Percentiles rank a stretch among this genome's conserved stretches.
Conservation (phyloP, 2,888 invertebrate species). For the Bellardia pandia region DNA sequence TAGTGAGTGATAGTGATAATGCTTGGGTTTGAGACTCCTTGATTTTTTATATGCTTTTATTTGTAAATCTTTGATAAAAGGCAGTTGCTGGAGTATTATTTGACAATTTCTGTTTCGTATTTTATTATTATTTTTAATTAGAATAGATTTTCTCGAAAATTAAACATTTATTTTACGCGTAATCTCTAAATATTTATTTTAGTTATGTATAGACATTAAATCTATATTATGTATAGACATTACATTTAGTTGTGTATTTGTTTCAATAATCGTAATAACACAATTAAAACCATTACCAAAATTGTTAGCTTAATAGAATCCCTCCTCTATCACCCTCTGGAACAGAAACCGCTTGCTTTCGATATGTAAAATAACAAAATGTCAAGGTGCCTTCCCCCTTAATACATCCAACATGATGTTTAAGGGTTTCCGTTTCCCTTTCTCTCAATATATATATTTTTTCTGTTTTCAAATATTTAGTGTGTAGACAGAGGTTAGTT, state of each 20-base stretch:
- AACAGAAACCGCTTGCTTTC: background rate
- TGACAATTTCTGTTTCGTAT: background rate
- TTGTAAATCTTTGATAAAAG: conserved; percentile 26
- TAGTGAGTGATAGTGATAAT: conserved; percentile 47
- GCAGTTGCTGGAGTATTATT: conserved; percentile 46
- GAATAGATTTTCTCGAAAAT: conserved; percentile 36
- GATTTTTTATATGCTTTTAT: background rate
- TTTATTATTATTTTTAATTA: conserved; percentile 32
- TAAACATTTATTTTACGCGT: background rate
- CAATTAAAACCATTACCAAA: conserved; percentile 26
- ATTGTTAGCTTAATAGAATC: background rate
- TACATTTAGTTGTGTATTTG: background rate
- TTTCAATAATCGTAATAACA: conserved; percentile 11
- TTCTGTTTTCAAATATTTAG: background rate
- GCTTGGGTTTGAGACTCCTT: conserved; percentile 15
- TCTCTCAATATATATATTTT: background rate
- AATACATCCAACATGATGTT: conserved; percentile 42
- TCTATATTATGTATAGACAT: background rate
- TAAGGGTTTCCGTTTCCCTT: conserved; percentile 31
- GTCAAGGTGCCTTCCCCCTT: conserved; percentile 54
- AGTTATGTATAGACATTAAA: background rate
- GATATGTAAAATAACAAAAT: conserved; percentile 1
- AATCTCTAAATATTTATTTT: conserved; percentile 25
- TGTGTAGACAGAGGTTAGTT: background rate
- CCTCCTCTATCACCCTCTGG: no score